These are phyloP conservation scores for Piscicola geometra DNA, from an alignment of 2,888 invertebrate species.

Conservation along the genomic window DNA sequence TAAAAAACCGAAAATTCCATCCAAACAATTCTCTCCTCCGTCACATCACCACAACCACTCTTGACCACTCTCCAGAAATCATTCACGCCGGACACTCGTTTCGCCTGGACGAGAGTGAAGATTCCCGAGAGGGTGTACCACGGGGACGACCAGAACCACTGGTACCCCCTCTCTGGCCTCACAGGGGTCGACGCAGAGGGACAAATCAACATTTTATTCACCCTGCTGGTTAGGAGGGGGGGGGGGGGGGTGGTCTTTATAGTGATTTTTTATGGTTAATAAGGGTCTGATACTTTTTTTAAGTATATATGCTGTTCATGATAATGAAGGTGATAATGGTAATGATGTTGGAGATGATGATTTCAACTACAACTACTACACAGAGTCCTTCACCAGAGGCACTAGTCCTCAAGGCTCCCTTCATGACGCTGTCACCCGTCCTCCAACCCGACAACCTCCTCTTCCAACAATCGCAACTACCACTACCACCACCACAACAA, in stretches of 20 bases:
- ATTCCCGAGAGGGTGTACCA: conserved; percentile 76
- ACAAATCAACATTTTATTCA: conserved; percentile 79
- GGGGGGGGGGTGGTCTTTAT: too few relatives aligned
- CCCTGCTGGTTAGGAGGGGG: conserved; percentile 47
- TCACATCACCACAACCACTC: too few relatives aligned
- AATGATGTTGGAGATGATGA: too few relatives aligned
- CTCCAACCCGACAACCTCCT: too few relatives aligned
- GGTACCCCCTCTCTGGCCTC: conserved; percentile 87
- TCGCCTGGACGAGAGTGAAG: conserved; percentile 85
- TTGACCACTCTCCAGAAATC: conserved; percentile 63
- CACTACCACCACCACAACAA: background rate
- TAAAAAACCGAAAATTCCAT: too few relatives aligned
- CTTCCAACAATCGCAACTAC: too few relatives aligned
- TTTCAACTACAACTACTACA: background rate
- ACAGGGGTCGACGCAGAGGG: conserved; percentile 92
- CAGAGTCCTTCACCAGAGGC: background rate
- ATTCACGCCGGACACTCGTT: conserved; percentile 88
- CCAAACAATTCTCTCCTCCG: too few relatives aligned
- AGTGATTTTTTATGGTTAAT: too few relatives aligned
- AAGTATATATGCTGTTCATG: too few relatives aligned
- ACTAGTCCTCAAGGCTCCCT: background rate
- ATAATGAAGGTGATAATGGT: too few relatives aligned
- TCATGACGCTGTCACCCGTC: background rate
- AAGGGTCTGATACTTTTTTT: too few relatives aligned
- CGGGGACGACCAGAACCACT: conserved; percentile 88